phyloP scores from a whole-genome alignment of 2,113 vertebrate species.

The Cheilinus undulatus region DNA sequence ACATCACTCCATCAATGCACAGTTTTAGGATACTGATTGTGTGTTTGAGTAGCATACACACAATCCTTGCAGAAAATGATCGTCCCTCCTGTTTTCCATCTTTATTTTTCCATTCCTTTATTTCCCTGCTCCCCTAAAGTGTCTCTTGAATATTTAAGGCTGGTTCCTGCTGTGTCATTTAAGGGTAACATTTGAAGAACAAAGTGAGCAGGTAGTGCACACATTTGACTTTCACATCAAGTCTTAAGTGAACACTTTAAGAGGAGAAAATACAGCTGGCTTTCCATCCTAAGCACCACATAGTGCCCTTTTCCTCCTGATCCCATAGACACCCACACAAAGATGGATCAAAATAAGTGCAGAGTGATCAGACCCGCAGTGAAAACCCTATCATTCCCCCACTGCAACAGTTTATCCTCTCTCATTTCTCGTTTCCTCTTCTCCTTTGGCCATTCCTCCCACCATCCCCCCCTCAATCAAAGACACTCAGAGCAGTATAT shows the following conservation, averaged over 20 bases:
- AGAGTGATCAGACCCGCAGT: neutral
- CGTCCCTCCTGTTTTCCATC: neutral
- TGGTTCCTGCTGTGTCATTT: neutral
- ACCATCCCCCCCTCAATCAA: slow-evolving; percentile 35
- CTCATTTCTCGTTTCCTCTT: slow-evolving; percentile 17
- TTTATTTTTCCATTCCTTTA: neutral
- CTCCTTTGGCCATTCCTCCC: slow-evolving; percentile 30
- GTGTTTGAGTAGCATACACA: too few relatives aligned
- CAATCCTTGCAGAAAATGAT: neutral
- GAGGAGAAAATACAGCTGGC: neutral
- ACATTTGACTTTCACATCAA: neutral
- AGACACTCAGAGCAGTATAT: slow-evolving; percentile 45
- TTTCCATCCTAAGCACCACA: neutral
- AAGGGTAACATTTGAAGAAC: neutral
- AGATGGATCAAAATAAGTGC: slow-evolving; percentile 9
- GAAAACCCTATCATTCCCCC: neutral
- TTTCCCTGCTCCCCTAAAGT: neutral
- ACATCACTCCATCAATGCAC: too few relatives aligned
- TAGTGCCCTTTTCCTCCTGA: neutral
- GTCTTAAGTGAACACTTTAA: neutral
- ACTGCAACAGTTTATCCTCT: slow-evolving; percentile 37
- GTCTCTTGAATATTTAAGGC: neutral
- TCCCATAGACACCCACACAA: neutral
- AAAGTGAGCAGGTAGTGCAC: neutral
- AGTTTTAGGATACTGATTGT: too few relatives aligned